These are phyloP conservation scores for Orchesella cincta DNA, from an alignment of 1,140 invertebrate genomes.

Conservation along the genomic window DNA sequence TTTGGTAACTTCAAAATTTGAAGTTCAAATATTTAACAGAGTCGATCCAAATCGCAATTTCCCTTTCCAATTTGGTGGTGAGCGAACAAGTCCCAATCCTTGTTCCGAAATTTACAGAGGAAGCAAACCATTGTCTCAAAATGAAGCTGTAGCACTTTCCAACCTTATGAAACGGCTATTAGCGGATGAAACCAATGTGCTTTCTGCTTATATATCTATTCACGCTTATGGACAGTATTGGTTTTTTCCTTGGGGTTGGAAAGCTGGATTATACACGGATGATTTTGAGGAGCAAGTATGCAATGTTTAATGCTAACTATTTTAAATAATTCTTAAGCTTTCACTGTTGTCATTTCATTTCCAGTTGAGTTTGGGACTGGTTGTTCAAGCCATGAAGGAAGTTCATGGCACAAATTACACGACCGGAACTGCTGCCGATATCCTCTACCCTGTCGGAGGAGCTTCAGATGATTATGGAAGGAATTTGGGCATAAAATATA, in stretches of 20 bases:
- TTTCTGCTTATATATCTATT: neutral
- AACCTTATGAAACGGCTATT: slow-evolving; percentile 40
- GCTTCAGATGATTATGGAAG: slow-evolving; percentile 37
- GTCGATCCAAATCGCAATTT: slow-evolving; percentile 73
- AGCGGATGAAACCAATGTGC: neutral
- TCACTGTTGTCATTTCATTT: neutral
- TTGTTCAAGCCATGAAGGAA: neutral
- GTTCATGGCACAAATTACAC: neutral
- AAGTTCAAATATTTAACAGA: slow-evolving; percentile 50
- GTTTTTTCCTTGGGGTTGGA: slow-evolving; percentile 54
- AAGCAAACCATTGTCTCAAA: slow-evolving; percentile 74
- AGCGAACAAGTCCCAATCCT: slow-evolving; percentile 71
- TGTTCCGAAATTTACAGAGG: slow-evolving; percentile 81
- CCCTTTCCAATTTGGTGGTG: slow-evolving; percentile 67
- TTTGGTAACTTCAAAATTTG: neutral
- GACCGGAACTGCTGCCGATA: neutral
- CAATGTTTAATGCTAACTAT: slow-evolving; percentile 10
- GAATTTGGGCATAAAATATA: slow-evolving; percentile 30
- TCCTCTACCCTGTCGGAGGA: slow-evolving; percentile 30
- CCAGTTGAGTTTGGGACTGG: neutral
- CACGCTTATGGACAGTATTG: slow-evolving; percentile 33
- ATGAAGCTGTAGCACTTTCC: slow-evolving; percentile 68
- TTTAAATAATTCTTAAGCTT: neutral
- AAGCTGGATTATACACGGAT: slow-evolving; percentile 45
- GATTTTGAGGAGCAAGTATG: slow-evolving; percentile 53